A percentile compares a stretch with the other conserved stretches of the same genome.
These are phyloP conservation scores for Lysandra coridon DNA, from an alignment of 2,888 invertebrate species.

Conservation along the genomic window DNA sequence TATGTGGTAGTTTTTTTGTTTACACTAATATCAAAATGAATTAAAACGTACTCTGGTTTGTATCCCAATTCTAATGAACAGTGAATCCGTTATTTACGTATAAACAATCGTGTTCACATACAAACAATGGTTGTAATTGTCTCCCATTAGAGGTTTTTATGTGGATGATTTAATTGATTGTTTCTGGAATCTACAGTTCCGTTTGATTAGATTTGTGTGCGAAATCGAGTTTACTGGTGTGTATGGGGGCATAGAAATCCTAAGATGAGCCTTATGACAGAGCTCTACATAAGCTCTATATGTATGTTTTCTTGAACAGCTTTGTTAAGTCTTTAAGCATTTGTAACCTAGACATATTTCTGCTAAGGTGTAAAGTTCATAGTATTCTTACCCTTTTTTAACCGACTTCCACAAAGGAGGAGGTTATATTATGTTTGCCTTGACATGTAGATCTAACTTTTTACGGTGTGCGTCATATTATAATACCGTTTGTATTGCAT, in stretches of 20 bases:
- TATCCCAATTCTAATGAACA: background rate
- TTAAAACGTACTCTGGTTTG: background rate
- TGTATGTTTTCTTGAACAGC: no score
- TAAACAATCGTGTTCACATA: conserved; percentile 23
- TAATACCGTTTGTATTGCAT: no score
- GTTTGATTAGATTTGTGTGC: conserved; percentile 18
- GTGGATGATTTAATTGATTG: conserved; percentile 2
- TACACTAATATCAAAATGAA: no score
- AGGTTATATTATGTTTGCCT: no score
- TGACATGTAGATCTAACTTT: no score
- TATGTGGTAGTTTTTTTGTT: no score
- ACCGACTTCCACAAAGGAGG: no score
- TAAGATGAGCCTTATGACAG: background rate
- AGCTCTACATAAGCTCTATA: background rate
- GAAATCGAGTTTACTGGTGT: background rate
- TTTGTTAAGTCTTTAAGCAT: no score
- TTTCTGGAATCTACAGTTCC: conserved; percentile 12
- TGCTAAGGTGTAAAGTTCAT: no score
- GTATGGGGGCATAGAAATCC: background rate
- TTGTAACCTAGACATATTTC: no score
- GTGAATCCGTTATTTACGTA: background rate
- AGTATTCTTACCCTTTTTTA: no score
- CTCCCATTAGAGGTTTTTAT: conserved; percentile 1
- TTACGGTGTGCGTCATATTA: no score
- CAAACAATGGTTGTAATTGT: conserved; percentile 13